Base-by-base conservation (phyloP, 2,888 invertebrate genomes). In the Amphiduros pacificus region DNA sequence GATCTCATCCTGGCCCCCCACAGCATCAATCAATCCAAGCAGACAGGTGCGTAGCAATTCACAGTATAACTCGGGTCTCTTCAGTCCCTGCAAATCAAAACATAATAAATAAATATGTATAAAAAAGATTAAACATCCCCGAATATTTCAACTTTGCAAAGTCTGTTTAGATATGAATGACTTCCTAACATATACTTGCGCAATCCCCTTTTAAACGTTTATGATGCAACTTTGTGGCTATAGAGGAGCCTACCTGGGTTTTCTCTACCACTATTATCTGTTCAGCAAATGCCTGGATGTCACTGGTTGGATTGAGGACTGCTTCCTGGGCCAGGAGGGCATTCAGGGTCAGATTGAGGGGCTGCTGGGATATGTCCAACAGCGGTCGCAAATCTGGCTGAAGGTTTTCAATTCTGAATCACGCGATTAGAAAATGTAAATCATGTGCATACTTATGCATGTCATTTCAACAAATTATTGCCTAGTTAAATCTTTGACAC, bases 31-130 rank as follows among this genome's bases (percentile, higher is more conserved):
- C 3, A 96, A 83, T n/a, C 93, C 92, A 75, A 95, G 89, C 63
- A 95, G 88, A 74, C 93, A 92, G 0, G 93, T 92, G 67, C 94
- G 86, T 71, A 95, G 90, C 31, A 96, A 86, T 85, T 96, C 95
- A 78, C 91, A 91, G 77, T 91, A 94, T 0, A 96, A 82, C 68
- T 92, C 87, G 0, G 92, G 87, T 70, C 90, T 87, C n/a, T 89
- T 86, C 72, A 91, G 90, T 58, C 90, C 84, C 84, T 85, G 71
- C 32, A 70, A 69, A 49, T 48, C 54, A 31, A 9, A 20, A 20
- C 49, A 56, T n/a, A n/a, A n/a, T n/a, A n/a, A n/a, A n/a, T n/a
- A n/a, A n/a, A n/a, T n/a, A n/a, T n/a, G n/a, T n/a, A n/a, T n/a
- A n/a, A n/a, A n/a, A n/a, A n/a, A n/a, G n/a, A n/a, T n/a, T n/a